Percentiles rank a stretch among this genome's conserved stretches.
phyloP scores from a whole-genome alignment of 2,888 invertebrate species.

The Horisme vitalbata region DNA sequence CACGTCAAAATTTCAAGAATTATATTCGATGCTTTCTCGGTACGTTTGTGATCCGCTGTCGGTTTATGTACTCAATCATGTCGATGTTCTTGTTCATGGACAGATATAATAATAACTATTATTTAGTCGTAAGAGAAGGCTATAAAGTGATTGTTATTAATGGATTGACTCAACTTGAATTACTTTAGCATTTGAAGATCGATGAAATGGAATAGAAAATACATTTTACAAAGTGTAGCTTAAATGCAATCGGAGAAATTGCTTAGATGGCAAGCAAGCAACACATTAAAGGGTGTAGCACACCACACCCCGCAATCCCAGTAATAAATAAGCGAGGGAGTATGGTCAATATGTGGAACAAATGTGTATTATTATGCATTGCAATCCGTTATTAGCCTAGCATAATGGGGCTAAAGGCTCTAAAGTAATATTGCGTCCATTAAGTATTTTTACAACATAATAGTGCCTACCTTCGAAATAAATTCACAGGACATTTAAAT shows the following conservation, averaged over 20 bases:
- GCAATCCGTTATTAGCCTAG: constrained; percentile 9
- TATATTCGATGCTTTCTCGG: constrained; percentile 34
- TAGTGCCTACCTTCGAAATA: too few species aligned
- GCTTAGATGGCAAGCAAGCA: constrained; percentile 25
- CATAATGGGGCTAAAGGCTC: constrained; percentile 10
- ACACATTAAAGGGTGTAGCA: constrained; percentile 26
- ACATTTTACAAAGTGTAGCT: neutral
- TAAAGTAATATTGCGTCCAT: constrained; percentile 2
- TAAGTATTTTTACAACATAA: neutral
- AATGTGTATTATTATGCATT: constrained; percentile 16
- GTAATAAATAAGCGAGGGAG: constrained; percentile 43
- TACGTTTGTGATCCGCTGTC: constrained; percentile 30
- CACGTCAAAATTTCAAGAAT: constrained; percentile 36
- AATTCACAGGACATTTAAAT: too few species aligned
- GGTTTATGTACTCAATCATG: constrained; percentile 13
- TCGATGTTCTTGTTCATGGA: constrained; percentile 13
- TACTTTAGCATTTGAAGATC: constrained; percentile 1
- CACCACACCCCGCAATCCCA: constrained; percentile 41
- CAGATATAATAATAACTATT: constrained; percentile 16
- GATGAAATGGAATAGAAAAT: neutral
- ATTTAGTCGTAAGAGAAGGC: constrained; percentile 8
- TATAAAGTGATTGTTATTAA: constrained; percentile 7
- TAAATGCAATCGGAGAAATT: constrained; percentile 1
- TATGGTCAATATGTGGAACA: constrained; percentile 43
- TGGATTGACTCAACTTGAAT: constrained; percentile 1